These are phyloP conservation scores for Spea bombifrons DNA, from an alignment of 2,113 vertebrate genomes.

Conservation along the genomic window DNA sequence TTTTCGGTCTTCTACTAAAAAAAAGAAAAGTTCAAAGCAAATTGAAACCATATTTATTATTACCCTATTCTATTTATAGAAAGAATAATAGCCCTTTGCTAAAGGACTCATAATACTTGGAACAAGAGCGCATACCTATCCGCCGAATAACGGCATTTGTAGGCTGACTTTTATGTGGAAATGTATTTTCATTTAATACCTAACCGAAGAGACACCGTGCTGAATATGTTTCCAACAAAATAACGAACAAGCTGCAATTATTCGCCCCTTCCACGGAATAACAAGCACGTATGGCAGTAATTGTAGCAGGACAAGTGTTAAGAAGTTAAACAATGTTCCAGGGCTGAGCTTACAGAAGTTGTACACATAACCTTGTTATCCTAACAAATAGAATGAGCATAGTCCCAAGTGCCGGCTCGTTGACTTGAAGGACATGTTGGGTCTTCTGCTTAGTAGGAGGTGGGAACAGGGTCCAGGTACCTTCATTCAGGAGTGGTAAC, in stretches of 20 bases:
- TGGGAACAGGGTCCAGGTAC: no score
- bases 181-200: conserved; percentile 1
- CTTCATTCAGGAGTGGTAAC: no score
- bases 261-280: not conserved
- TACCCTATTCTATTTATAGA: not conserved
- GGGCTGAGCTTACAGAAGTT: no score
- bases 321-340: no score
- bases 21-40: not conserved
- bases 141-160: not conserved
- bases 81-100: not conserved
- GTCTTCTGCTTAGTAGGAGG: no score
- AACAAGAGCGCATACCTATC: not conserved
- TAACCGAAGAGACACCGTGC: not conserved
- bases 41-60: not conserved
- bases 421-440: no score
- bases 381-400: no score
- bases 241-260: not conserved
- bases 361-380: no score
- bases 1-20: no score
- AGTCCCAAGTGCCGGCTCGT: no score
- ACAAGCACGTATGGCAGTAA: not conserved
- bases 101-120: not conserved
- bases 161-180: not conserved
- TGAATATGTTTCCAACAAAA: not conserved
- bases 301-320: no score